Conservation (phyloP, 2,888 invertebrate genomes). For the Euspilapteryx auroguttella region DNA sequence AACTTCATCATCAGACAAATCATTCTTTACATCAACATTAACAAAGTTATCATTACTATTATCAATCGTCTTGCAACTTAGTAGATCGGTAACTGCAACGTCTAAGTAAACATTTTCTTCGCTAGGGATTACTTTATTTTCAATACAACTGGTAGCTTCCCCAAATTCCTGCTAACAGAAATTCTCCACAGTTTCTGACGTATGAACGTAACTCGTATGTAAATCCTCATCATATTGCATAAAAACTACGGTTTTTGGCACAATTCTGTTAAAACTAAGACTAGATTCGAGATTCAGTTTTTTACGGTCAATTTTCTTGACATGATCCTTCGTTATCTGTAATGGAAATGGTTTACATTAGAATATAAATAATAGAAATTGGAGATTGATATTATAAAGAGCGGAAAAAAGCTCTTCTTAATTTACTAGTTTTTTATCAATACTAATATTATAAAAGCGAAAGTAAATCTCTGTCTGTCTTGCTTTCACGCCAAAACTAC, state of each 20-base stretch:
- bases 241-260: constrained; percentile 1
- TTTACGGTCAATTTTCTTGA: not conserved
- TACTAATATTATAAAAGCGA: not conserved
- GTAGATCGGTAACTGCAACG: no score
- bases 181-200: not conserved
- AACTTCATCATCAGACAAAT: not conserved
- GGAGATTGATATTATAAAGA: no score
- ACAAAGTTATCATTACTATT: constrained; percentile 3
- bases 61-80: no score
- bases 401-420: no score
- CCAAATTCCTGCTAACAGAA: not conserved
- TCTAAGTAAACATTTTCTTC: no score
- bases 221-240: constrained; percentile 3
- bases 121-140: no score
- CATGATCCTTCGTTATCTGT: constrained; percentile 3
- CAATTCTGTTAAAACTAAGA: not conserved
- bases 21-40: not conserved
- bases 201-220: not conserved
- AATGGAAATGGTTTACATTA: not conserved
- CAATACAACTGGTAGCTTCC: no score
- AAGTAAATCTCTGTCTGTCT: not conserved
- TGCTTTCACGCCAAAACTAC: not conserved
- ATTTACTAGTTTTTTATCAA: not conserved
- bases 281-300: constrained; percentile 1
- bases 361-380: no score